These are phyloP conservation scores for Muntiacus muntjak DNA, from an alignment of 2,113 vertebrate species.

Conservation along the genomic window DNA sequence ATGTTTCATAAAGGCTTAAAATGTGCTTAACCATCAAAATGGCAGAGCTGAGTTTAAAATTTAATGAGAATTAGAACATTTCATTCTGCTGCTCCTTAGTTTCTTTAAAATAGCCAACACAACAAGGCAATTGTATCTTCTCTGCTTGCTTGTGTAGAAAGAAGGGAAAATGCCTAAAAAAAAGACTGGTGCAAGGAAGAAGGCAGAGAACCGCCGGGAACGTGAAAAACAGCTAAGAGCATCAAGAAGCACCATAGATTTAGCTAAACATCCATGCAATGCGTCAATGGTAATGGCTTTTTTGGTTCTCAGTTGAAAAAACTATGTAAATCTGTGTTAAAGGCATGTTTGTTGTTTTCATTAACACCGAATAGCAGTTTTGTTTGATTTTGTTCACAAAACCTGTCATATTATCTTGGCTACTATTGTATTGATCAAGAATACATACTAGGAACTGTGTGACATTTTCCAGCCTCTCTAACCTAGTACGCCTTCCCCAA, in stretches of 20 bases:
- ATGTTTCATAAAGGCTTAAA: background rate
- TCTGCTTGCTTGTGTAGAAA: conserved; percentile 41
- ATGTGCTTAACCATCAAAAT: background rate
- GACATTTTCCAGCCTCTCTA: background rate
- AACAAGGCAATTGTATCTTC: background rate
- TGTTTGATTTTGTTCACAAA: background rate
- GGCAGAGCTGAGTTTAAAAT: background rate
- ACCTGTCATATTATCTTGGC: background rate
- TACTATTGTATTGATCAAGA: background rate
- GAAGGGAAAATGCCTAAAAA: conserved; percentile 93
- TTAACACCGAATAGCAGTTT: background rate
- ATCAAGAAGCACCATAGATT: conserved; percentile 87
- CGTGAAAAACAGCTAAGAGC: conserved; percentile 94
- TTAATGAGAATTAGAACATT: background rate
- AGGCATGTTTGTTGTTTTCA: background rate
- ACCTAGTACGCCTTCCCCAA: background rate
- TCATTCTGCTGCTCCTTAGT: background rate
- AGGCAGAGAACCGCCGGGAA: conserved; percentile 94
- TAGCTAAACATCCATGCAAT: conserved; percentile 98
- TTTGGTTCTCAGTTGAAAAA: background rate
- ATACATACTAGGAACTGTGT: background rate
- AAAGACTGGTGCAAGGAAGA: conserved; percentile 97
- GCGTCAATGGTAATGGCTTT: conserved; percentile 86
- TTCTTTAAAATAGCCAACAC: background rate
- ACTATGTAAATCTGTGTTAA: background rate